Percentiles rank a stretch among this genome's conserved stretches.
Conservation (phyloP, 1,140 invertebrate species). For the Belonocnema kinseyi region DNA sequence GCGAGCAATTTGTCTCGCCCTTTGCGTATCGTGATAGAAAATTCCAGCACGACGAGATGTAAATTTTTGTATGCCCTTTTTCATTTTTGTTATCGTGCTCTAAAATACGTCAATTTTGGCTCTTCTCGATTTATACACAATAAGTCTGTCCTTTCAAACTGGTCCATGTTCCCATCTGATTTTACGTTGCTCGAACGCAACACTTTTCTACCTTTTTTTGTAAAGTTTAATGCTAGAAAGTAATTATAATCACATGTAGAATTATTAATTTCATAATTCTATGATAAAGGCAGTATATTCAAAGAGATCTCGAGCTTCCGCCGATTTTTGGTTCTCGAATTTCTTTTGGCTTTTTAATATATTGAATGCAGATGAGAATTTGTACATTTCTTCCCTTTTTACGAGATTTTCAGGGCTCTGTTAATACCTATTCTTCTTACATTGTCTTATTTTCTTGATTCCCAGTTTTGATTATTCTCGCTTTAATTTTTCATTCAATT, state of each 20-base stretch:
- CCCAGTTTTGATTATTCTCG: neutral
- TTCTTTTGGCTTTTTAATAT: neutral
- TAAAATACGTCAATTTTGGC: constrained; percentile 5
- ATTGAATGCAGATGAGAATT: neutral
- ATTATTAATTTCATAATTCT: too few species aligned
- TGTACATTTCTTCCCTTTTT: neutral
- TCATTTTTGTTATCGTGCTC: neutral
- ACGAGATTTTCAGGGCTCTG: constrained; percentile 3
- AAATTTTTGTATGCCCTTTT: constrained; percentile 2
- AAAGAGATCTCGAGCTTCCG: constrained; percentile 7
- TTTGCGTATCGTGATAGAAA: constrained; percentile 8
- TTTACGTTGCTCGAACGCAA: neutral
- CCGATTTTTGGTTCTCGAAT: neutral
- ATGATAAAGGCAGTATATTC: neutral
- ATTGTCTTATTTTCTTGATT: neutral
- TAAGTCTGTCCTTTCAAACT: neutral
- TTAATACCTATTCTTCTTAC: neutral
- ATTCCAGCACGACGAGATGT: neutral
- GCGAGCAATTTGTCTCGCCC: neutral
- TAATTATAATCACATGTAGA: too few species aligned
- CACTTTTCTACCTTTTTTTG: neutral
- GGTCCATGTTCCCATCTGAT: neutral
- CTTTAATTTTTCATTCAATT: neutral
- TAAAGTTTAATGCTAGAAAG: neutral
- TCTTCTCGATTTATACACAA: neutral